Percentiles rank a stretch among this genome's conserved stretches.
Evolutionary conservation across 2,113 vertebrate genomes (phyloP).

Genomic region (Cinclus mexicanus): DNA sequence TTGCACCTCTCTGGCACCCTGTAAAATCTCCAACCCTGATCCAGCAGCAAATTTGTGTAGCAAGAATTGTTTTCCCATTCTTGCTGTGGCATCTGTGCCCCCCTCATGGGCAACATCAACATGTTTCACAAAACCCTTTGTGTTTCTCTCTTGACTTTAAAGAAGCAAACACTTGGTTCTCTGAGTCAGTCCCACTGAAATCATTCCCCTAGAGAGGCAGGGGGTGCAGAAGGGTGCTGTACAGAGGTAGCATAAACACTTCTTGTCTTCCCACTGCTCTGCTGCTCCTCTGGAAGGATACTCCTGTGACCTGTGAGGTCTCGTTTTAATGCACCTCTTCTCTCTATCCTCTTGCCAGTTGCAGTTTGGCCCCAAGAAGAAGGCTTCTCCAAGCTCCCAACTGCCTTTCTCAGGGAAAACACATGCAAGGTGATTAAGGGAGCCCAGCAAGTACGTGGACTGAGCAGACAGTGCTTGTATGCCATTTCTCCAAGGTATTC

Average conservation of each 20-base stretch:
- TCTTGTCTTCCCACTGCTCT: background rate
- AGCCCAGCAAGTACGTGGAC: background rate
- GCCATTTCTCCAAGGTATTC: background rate
- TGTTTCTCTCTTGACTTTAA: background rate
- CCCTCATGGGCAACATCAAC: accelerated
- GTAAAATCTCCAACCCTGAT: background rate
- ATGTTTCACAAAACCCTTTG: background rate
- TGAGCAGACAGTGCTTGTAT: background rate
- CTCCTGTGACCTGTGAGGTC: background rate
- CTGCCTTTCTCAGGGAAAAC: background rate
- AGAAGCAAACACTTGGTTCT: background rate
- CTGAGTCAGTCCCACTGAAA: background rate
- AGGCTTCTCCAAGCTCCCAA: background rate
- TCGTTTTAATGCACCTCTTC: background rate
- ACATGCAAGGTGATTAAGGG: accelerated
- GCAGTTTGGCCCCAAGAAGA: background rate
- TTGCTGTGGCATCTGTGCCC: background rate
- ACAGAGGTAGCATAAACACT: background rate
- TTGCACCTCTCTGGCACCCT: background rate
- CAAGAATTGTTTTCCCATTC: background rate
- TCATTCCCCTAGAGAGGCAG: background rate
- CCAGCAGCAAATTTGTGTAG: background rate
- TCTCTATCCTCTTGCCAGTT: background rate
- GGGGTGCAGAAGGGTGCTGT: background rate
- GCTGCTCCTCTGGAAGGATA: background rate